Percentiles rank a stretch among this genome's conserved stretches.
These are phyloP conservation scores for Eubucco bourcierii DNA, from an alignment of 2,113 vertebrate species.

Conservation along the genomic window DNA sequence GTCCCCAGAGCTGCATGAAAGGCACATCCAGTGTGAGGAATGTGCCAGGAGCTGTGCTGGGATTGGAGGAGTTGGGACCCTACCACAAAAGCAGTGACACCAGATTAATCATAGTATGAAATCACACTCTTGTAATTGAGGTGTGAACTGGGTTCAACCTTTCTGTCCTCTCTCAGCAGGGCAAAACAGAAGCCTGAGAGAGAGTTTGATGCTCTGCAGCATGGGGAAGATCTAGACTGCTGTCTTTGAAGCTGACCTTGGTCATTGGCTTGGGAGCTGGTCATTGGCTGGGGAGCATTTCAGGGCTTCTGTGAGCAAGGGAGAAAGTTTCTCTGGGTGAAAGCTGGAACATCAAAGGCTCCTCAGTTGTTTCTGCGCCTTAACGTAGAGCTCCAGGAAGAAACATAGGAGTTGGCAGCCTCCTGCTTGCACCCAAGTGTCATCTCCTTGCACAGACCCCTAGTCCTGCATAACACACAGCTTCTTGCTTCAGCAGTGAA, in stretches of 20 bases:
- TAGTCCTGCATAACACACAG: background rate
- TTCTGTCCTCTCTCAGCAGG: background rate
- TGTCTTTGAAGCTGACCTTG: background rate
- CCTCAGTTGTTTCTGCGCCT: background rate
- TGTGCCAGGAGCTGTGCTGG: accelerated
- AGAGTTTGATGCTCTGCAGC: background rate
- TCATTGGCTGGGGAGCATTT: too few species aligned
- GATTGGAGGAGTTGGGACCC: background rate
- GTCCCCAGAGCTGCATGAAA: background rate
- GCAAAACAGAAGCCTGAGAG: background rate
- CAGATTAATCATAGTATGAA: background rate
- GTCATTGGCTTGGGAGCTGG: background rate
- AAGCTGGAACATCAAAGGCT: background rate
- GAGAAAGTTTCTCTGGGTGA: background rate
- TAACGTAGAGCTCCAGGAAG: background rate
- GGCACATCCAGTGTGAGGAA: background rate
- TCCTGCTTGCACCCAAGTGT: background rate
- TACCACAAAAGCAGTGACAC: accelerated
- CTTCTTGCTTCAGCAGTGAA: background rate
- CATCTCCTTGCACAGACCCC: accelerated
- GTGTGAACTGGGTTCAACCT: background rate
- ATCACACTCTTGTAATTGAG: background rate
- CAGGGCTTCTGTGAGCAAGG: background rate
- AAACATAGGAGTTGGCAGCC: background rate
- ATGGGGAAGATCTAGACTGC: background rate